These are phyloP conservation scores for Allolobophora icterica DNA, from an alignment of 2,888 invertebrate genomes.

Conservation along the genomic window DNA sequence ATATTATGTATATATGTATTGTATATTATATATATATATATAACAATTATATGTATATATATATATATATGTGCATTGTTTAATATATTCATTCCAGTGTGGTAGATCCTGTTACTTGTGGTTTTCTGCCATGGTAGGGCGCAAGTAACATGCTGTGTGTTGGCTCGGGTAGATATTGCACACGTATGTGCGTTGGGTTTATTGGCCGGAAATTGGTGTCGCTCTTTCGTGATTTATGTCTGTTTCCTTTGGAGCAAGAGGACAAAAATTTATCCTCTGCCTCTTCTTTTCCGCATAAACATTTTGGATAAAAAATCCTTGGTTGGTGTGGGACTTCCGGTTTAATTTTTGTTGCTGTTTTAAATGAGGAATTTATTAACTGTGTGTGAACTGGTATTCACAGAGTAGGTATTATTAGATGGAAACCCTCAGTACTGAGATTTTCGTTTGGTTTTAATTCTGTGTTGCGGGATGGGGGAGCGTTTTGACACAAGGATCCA, in stretches of 20 bases:
- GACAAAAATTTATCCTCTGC: neutral
- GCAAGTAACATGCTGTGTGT: neutral
- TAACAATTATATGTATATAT: too few relatives aligned
- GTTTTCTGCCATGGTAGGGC: neutral
- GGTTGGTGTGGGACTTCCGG: neutral
- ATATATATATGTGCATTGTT: neutral
- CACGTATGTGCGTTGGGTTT: neutral
- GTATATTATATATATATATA: too few relatives aligned
- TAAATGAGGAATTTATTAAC: neutral
- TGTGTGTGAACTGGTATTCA: neutral
- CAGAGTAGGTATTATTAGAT: neutral
- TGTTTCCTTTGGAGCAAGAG: neutral
- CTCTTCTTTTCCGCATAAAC: neutral
- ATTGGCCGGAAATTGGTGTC: conserved; percentile 14
- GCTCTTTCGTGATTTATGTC: neutral
- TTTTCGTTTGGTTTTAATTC: neutral
- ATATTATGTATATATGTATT: too few relatives aligned
- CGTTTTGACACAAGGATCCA: neutral
- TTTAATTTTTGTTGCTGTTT: neutral
- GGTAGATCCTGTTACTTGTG: neutral
- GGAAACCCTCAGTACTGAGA: neutral
- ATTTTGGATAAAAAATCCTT: neutral
- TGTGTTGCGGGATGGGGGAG: neutral
- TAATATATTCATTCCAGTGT: neutral
- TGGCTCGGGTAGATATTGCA: neutral